Conservation (phyloP, 2,113 vertebrate genomes). For the Protobothrops mucrosquamatus region DNA sequence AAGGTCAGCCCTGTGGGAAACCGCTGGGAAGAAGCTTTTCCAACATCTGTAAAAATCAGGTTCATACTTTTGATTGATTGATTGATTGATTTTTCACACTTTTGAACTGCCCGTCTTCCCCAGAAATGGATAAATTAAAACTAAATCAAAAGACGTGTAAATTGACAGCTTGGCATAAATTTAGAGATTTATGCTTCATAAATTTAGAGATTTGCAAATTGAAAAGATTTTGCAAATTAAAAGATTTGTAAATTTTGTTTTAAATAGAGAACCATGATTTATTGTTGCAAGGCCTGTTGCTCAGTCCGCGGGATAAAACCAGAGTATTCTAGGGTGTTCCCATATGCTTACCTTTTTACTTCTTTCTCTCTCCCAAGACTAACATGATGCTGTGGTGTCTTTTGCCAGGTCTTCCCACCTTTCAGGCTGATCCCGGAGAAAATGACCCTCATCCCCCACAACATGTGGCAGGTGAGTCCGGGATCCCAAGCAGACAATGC, state of each 20-base stretch:
- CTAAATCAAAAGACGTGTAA: not conserved
- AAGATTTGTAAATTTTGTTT: not conserved
- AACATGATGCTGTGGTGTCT: not conserved
- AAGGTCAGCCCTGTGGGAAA: not conserved
- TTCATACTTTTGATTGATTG: not conserved
- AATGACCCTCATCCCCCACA: slow-evolving; percentile 58
- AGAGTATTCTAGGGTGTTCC: not conserved
- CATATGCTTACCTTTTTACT: not conserved
- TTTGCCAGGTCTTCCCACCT: slow-evolving; percentile 65
- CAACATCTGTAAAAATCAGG: not conserved
- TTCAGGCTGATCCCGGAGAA: slow-evolving; percentile 68
- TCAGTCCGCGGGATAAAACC: not conserved
- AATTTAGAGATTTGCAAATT: not conserved
- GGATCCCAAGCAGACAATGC: not conserved
- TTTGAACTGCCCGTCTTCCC: not conserved
- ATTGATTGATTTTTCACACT: not conserved
- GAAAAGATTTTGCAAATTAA: not conserved
- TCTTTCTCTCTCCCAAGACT: not conserved
- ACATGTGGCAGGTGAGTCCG: slow-evolving; percentile 63
- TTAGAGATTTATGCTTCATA: not conserved
- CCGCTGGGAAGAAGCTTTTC: not conserved
- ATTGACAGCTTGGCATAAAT: not conserved
- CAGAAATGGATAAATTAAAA: not conserved
- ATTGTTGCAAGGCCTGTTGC: not conserved
- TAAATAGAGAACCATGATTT: not conserved